Evolutionary conservation across 1,140 invertebrate species (phyloP), one percentile per base, ranked within the genome.

Genomic region (Lordiphosa mommai): DNA sequence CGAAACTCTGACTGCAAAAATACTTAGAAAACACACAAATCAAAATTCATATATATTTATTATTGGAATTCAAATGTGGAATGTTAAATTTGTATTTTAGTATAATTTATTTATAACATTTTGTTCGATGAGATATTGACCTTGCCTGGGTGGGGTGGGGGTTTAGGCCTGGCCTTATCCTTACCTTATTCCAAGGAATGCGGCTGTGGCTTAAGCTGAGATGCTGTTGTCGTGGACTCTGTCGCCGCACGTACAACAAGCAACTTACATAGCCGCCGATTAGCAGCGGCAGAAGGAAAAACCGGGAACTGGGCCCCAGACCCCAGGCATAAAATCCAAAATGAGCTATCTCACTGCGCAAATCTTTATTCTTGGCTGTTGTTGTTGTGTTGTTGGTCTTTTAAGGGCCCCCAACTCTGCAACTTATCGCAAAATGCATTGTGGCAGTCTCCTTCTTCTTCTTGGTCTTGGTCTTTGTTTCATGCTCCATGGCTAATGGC

Each of bases 211-310:
- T 34, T 27, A 51, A 16, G 23, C 56, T 37, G 51, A 38, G 52
- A 23, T 41, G 58, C 40, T 46, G 58, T 16, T n/a, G 33, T 20
- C 32, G 36, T 51, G 48, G 48, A 36, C 76, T 71, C 60, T 77
- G 77, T 82, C 77, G 77, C 77, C 72, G 77, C 77, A 84, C 77
- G 77, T 84, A 84, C 77, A 82, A 82, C 77, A 82, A 76, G 58
- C 77, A 69, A 77, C 77, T 84, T 84, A 82, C 77, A 82, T 82
- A 77, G 77, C 77, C 77, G 77, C 77, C 77, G 77, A 84, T 84
- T 84, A 84, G 77, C 77, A 77, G 77, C 72, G 61, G 76, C 61
- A 66, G 55, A 51, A 70, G 46, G 48, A 59, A 67, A 40, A 69
- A 61, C 40, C 27, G 40, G 13, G 20, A 8, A 23, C 20, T 48